phyloP scores from a whole-genome alignment of 2,797 vertebrate species.

The Hyperoplus lanceolatus region DNA sequence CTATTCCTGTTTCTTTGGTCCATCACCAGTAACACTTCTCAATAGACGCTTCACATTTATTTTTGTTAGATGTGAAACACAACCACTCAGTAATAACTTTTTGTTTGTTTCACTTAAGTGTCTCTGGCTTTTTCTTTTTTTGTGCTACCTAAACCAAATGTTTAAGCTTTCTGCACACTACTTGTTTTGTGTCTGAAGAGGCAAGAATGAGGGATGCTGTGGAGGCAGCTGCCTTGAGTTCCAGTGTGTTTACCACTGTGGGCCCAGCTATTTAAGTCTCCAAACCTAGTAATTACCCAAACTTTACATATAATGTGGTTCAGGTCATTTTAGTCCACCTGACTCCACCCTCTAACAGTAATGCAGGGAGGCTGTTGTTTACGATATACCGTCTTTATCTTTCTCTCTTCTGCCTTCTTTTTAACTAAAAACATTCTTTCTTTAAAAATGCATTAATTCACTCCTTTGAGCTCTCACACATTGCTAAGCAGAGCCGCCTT shows the following conservation, averaged over 20 bases:
- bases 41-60: slow-evolving; percentile 1
- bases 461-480: neutral
- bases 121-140: slow-evolving; percentile 1
- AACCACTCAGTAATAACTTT: slow-evolving; percentile 5
- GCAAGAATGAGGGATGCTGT: slow-evolving; percentile 43
- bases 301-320: slow-evolving; percentile 82
- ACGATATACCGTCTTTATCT: slow-evolving; percentile 2
- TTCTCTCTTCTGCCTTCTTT: slow-evolving; percentile 14
- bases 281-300: slow-evolving; percentile 80
- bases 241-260: slow-evolving; percentile 79
- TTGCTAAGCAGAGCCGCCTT: slow-evolving; percentile 14
- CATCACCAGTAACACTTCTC: neutral
- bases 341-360: slow-evolving; percentile 77
- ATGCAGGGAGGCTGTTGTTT: slow-evolving; percentile 39
- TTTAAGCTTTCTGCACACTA: slow-evolving; percentile 52
- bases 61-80: slow-evolving; percentile 21
- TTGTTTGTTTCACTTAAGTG: slow-evolving; percentile 20
- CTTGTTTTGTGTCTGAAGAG: slow-evolving; percentile 54
- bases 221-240: slow-evolving; percentile 68
- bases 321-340: slow-evolving; percentile 77
- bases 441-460: slow-evolving; percentile 12
- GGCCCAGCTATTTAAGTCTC: slow-evolving; percentile 80
- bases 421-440: slow-evolving; percentile 13
- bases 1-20: neutral
- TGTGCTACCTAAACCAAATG: slow-evolving; percentile 47